Base-by-base conservation (phyloP, 2,888 invertebrate species). In the Caenorhabditis japonica region DNA sequence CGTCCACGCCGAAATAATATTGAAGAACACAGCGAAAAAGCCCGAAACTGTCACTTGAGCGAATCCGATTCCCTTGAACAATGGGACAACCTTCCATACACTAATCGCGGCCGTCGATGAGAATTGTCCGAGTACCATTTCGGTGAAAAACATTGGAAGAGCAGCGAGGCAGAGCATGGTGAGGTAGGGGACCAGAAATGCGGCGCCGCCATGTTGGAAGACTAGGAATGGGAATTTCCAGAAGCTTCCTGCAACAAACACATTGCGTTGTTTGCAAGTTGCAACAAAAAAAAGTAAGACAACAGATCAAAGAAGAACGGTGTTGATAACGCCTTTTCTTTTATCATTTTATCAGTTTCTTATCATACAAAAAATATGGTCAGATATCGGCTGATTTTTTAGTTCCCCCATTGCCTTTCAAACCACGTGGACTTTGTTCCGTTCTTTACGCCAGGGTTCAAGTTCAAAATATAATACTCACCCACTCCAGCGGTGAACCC, bases 61-160 rank as follows among this genome's bases (percentile, higher is more conserved):
- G 83, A 90, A 89, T 4, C 91, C 91, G 43, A 91, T 88, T 52
- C 90, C 90, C 68, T 76, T 91, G 85, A 93, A 92, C 8, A 93
- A 90, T 0, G 93, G 93, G 79, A 92, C 93, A 88, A 94, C 93
- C 83, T 92, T 91, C 90, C 93, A 94, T 49, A 93, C 92, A 15
- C 92, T 92, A 12, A 93, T 92, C 0, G 93, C 93, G n/a, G 90
- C 89, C 1, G 90, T 84, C 36, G 89, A 92, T 13, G 83, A 80
- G 87, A 92, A 94, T 88, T 94, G 94, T 0, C 94, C 94, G 75
- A 94, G 92, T n/a, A 79, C 79, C 47, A 76, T 89, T 88, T 94
- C 93, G 92, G 93, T 92, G 85, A 93, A 93, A 91, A 93, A 92
- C 7, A 93, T 90, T 25, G 93, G 93, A 59, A 93, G 89, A 7